Percentiles rank a stretch among this genome's conserved stretches.
Evolutionary conservation across 2,888 invertebrate species (phyloP).

Genomic region (Candidula unifasciata): DNA sequence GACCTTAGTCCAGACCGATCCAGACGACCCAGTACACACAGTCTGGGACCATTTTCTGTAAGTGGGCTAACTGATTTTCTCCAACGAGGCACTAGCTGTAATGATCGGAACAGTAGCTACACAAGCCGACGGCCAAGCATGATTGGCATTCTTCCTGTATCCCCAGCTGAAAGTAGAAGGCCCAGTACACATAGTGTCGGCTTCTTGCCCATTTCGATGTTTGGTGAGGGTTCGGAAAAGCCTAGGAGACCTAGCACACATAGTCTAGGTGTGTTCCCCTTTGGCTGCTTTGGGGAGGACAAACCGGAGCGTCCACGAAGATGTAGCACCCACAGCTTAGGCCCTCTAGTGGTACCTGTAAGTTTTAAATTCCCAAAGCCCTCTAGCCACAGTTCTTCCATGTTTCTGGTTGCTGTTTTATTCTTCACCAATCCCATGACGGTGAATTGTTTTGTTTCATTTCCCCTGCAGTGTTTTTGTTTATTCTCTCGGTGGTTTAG

Average conservation of each 20-base stretch:
- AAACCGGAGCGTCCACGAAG: conserved; percentile 63
- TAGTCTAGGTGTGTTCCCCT: conserved; percentile 70
- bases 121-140: conserved; percentile 48
- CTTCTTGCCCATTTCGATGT: conserved; percentile 70
- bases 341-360: conserved; percentile 72
- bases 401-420: conserved; percentile 37
- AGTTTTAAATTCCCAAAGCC: conserved; percentile 55
- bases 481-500: conserved; percentile 14
- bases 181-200: conserved; percentile 71
- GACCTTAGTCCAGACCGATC: conserved; percentile 67
- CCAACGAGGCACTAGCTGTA: conserved; percentile 52
- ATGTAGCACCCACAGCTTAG: conserved; percentile 70
- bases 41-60: conserved; percentile 69
- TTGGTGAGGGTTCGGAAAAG: conserved; percentile 69
- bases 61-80: conserved; percentile 60
- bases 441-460: background rate
- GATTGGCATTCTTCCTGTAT: conserved; percentile 47
- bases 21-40: conserved; percentile 75
- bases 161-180: conserved; percentile 56
- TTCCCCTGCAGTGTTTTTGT: conserved; percentile 9
- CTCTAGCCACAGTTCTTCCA: conserved; percentile 24
- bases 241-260: conserved; percentile 73
- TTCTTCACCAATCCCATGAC: conserved; percentile 8
- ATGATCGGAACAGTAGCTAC: conserved; percentile 37
- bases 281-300: conserved; percentile 66